Conservation (phyloP, 2,888 invertebrate genomes). For the Tuberolachnus salignus region DNA sequence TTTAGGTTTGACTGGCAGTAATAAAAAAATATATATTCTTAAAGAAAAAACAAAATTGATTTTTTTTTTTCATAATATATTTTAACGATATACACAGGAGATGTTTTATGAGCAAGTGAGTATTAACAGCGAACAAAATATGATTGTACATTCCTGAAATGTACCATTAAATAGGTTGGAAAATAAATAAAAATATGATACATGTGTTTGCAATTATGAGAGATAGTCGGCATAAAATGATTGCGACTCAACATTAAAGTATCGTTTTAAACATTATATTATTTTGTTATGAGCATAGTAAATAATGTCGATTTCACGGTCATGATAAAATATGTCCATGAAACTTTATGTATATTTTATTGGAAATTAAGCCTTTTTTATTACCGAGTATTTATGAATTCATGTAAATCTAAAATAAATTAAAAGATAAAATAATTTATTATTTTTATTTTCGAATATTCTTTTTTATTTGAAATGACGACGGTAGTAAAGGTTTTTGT, state of each 20-base stretch:
- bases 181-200: conserved; percentile 39
- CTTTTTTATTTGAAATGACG: too few species aligned
- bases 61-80: conserved; percentile 28
- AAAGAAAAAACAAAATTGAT: conserved; percentile 49
- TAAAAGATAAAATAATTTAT: too few species aligned
- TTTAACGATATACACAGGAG: conserved; percentile 43
- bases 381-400: too few species aligned
- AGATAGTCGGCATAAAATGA: neutral
- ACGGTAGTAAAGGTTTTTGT: too few species aligned
- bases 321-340: conserved; percentile 17
- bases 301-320: conserved; percentile 40
- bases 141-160: conserved; percentile 30
- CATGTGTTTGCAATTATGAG: conserved; percentile 24
- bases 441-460: too few species aligned
- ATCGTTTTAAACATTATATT: conserved; percentile 5
- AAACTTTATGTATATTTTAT: neutral
- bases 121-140: conserved; percentile 28
- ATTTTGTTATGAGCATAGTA: conserved; percentile 25
- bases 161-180: conserved; percentile 41
- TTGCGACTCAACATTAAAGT: neutral
- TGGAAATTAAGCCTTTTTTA: conserved; percentile 29
- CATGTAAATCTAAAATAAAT: too few species aligned
- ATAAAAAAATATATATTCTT: conserved; percentile 24
- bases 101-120: conserved; percentile 45
- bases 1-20: conserved; percentile 37